Conservation (phyloP, 2,888 invertebrate species). For the Athalia circularis region DNA sequence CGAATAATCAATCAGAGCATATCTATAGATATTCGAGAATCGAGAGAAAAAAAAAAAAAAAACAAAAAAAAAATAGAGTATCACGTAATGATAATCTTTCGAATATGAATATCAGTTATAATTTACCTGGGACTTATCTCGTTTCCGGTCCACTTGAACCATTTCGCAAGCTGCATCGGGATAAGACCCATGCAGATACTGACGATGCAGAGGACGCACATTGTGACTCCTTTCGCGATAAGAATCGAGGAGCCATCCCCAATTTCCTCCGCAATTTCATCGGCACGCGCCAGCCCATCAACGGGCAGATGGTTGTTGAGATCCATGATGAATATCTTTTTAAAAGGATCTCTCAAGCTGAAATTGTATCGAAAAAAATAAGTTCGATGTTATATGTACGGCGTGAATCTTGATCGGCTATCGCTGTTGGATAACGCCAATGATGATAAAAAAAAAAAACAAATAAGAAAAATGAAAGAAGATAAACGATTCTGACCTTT, state of each 20-base stretch:
- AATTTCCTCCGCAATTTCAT: conserved; percentile 56
- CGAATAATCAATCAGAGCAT: background rate
- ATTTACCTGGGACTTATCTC: conserved; percentile 64
- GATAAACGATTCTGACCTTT: background rate
- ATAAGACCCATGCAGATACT: conserved; percentile 85
- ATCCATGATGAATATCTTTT: background rate
- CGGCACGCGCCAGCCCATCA: conserved; percentile 40
- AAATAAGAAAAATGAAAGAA: background rate
- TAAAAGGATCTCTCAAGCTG: background rate
- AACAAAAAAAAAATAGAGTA: too few species aligned
- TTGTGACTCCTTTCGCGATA: conserved; percentile 86
- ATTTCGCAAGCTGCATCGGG: conserved; percentile 83
- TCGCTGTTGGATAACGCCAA: background rate
- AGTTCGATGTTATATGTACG: too few species aligned
- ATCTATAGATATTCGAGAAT: background rate
- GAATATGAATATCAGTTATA: background rate
- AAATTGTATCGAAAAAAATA: too few species aligned
- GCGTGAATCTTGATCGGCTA: too few species aligned
- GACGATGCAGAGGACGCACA: conserved; percentile 85
- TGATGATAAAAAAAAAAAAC: background rate
- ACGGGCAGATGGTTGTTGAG: background rate
- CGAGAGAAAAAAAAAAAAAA: too few species aligned
- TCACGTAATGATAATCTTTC: too few species aligned
- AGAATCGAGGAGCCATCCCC: conserved; percentile 76
- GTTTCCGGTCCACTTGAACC: conserved; percentile 78